These are phyloP conservation scores for Typhlichthys eigenmanni DNA, from an alignment of 2,797 vertebrate genomes.

Conservation along the genomic window DNA sequence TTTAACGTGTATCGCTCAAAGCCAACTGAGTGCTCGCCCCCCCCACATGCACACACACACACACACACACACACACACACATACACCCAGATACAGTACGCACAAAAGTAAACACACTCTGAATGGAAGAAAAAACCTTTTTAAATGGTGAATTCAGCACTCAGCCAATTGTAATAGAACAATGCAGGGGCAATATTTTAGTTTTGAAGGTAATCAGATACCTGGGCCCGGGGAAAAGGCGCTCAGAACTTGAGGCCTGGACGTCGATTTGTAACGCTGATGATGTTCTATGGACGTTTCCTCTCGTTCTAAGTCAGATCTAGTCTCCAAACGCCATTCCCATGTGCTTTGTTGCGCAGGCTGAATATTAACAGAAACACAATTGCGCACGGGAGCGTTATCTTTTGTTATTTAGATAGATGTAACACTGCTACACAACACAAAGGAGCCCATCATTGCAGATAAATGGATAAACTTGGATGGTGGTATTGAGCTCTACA, in stretches of 20 bases:
- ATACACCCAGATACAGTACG: slow-evolving; percentile 38
- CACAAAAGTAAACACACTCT: slow-evolving; percentile 38
- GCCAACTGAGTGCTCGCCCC: slow-evolving; percentile 34
- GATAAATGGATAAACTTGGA: slow-evolving; percentile 83
- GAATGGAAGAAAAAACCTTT: slow-evolving; percentile 48
- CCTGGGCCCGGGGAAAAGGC: slow-evolving; percentile 56
- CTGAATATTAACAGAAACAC: slow-evolving; percentile 77
- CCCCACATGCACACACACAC: slow-evolving; percentile 39
- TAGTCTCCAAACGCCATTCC: slow-evolving; percentile 62
- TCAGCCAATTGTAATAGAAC: slow-evolving; percentile 71
- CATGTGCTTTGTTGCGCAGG: slow-evolving; percentile 59
- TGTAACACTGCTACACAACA: slow-evolving; percentile 74
- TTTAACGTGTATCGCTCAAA: slow-evolving; percentile 75
- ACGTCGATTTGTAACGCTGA: slow-evolving; percentile 65
- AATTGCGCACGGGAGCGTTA: slow-evolving; percentile 67
- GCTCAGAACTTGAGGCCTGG: slow-evolving; percentile 42
- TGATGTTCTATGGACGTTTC: slow-evolving; percentile 67
- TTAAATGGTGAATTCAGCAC: slow-evolving; percentile 67
- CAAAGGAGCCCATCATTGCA: slow-evolving; percentile 79
- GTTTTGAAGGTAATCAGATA: slow-evolving; percentile 77
- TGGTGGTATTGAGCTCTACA: slow-evolving; percentile 77
- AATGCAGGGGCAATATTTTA: slow-evolving; percentile 67
- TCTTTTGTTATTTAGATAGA: slow-evolving; percentile 83
- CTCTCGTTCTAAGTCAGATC: slow-evolving; percentile 59
- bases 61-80: slow-evolving; percentile 4